Conservation (phyloP, 2,888 invertebrate species). For the Heliconius ethilla region DNA sequence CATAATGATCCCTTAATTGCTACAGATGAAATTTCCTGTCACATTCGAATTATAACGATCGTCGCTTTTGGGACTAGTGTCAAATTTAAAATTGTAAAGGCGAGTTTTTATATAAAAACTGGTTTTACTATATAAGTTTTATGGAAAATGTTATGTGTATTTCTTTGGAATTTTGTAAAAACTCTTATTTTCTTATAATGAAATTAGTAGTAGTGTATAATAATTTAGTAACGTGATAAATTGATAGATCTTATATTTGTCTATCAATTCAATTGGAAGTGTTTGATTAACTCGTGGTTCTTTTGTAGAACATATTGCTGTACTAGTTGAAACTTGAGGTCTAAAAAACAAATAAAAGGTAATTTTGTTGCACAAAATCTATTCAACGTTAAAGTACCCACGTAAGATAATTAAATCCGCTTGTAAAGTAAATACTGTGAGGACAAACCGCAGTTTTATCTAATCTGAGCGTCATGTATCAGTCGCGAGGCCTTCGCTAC, state of each 20-base stretch:
- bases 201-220: too few species aligned
- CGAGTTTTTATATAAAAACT: background rate
- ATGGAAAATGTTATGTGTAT: background rate
- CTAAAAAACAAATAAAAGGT: background rate
- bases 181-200: background rate
- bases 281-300: background rate
- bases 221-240: background rate
- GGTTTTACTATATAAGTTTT: background rate
- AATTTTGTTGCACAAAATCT: conserved; percentile 1
- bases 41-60: conserved; percentile 33
- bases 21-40: conserved; percentile 52
- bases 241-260: background rate
- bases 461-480: conserved; percentile 45
- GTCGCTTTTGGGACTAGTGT: conserved; percentile 21
- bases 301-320: background rate
- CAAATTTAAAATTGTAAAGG: background rate
- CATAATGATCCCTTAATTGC: conserved; percentile 55
- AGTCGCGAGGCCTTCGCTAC: conserved; percentile 41
- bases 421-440: conserved; percentile 32
- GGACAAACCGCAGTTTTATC: conserved; percentile 41
- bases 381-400: conserved; percentile 11
- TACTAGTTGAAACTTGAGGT: background rate
- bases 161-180: background rate
- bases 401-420: conserved; percentile 31
- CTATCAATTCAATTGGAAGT: too few species aligned